Percentiles rank a stretch among this genome's conserved stretches.
Conservation (phyloP, 2,113 vertebrate genomes). For the western clawed frog (Xenopus tropicalis) region UCB_Xtro_10.0 CM004450.2:62082001-62082500, state of each 20-base stretch:
- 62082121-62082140: conserved; percentile 31
- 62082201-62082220: conserved; percentile 5
- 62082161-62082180: conserved; percentile 28
- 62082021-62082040: conserved; percentile 14
- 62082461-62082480: no score
- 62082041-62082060: conserved; percentile 10
- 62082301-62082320: no score
- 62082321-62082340: no score
- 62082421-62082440: no score
- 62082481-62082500: no score
- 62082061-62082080: conserved; percentile 11
- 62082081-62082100: conserved; percentile 16
- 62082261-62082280: background rate
- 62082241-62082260: background rate
- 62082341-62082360: no score
- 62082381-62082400: no score
- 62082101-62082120: conserved; percentile 7
- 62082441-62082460: no score
- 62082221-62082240: background rate
- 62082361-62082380: no score
- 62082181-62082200: conserved; percentile 11
- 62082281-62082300: background rate
- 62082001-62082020: conserved; percentile 32
- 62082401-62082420: no score
- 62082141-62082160: conserved; percentile 29